phyloP scores from a whole-genome alignment of 2,888 invertebrate species.

The Sceliomorpha sp. region DNA sequence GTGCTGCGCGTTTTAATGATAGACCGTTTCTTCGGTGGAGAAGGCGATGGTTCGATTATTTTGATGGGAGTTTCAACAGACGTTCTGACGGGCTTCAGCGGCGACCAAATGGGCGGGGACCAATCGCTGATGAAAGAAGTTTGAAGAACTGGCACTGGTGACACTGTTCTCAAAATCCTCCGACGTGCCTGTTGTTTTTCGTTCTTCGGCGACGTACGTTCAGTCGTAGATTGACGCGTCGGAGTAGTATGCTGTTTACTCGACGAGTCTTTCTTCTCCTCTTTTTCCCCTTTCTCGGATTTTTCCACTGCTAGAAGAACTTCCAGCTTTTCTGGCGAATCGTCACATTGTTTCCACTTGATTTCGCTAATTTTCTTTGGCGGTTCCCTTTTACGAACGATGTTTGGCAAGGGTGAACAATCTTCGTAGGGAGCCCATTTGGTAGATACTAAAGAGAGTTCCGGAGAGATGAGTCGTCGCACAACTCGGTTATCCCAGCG shows the following conservation, averaged over 20 bases:
- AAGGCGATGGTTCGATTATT: conserved; percentile 55
- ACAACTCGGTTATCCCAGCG: conserved; percentile 71
- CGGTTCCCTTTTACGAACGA: conserved; percentile 74
- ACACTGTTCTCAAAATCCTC: conserved; percentile 74
- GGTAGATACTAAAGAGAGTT: conserved; percentile 69
- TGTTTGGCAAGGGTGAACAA: conserved; percentile 72
- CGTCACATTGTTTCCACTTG: conserved; percentile 74
- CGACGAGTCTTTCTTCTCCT: conserved; percentile 61
- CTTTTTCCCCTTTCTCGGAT: conserved; percentile 53
- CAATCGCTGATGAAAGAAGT: conserved; percentile 67
- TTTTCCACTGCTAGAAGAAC: conserved; percentile 19
- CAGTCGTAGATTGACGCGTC: conserved; percentile 73
- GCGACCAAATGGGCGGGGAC: conserved; percentile 72
- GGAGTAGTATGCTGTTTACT: conserved; percentile 75
- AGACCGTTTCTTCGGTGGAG: conserved; percentile 62
- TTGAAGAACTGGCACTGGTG: conserved; percentile 76
- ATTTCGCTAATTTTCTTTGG: conserved; percentile 73
- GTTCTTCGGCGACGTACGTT: conserved; percentile 60
- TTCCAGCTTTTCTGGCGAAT: conserved; percentile 41
- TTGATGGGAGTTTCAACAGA: conserved; percentile 24
- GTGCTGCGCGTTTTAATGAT: conserved; percentile 58
- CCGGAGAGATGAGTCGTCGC: conserved; percentile 74
- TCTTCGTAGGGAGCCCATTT: conserved; percentile 78
- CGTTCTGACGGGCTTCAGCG: conserved; percentile 61
- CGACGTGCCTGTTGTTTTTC: conserved; percentile 73